Base-by-base conservation (phyloP, 2,113 vertebrate species). In the Notarius quadriscutis region DNA sequence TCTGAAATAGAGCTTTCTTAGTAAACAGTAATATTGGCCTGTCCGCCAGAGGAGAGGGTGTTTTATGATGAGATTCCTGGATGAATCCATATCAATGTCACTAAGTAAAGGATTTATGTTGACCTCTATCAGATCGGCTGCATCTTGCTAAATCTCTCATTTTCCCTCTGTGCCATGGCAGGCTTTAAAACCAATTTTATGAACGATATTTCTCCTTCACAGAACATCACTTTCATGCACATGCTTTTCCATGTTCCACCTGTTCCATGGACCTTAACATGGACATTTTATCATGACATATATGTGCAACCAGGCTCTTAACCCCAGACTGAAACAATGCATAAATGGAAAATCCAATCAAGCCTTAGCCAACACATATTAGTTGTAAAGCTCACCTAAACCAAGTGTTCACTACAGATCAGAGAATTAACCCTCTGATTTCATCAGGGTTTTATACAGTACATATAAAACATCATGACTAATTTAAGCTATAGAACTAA, bases 71-170 rank as follows among this genome's bases (percentile, higher is more conserved):
- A 72, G 79, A 81, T 87, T 82, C 51, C 85, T 72, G 78, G 41
- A 27, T 87, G 85, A 87, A 60, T 82, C 65, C 60, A 65, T 74
- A 82, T 81, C 85, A 53, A 22, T 83, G 79, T 72, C 86, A 63
- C 75, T 75, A 58, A 69, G n/a, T 83, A 87, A 80, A 83, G 67
- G 79, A 75, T 83, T 83, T 83, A 71, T 83, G 57, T 65, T 87
- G 80, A 87, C 86, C 86, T 63, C 86, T 83, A 87, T 87, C 81
- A 87, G 86, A 83, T 63, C 69, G 77, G 67, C 57, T 83, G 51
- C 81, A 83, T 74, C 69, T 75, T 48, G 48, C 80, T 83, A 87
- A 87, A 83, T 65, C 69, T 83, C 71, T 87, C 80, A 83, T 87
- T 83, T 87, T 71, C 80, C 80, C 57, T 87, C 80, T 65, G 80